phyloP scores from a whole-genome alignment of 2,113 vertebrate genomes.

The Dasypus novemcinctus region DNA sequence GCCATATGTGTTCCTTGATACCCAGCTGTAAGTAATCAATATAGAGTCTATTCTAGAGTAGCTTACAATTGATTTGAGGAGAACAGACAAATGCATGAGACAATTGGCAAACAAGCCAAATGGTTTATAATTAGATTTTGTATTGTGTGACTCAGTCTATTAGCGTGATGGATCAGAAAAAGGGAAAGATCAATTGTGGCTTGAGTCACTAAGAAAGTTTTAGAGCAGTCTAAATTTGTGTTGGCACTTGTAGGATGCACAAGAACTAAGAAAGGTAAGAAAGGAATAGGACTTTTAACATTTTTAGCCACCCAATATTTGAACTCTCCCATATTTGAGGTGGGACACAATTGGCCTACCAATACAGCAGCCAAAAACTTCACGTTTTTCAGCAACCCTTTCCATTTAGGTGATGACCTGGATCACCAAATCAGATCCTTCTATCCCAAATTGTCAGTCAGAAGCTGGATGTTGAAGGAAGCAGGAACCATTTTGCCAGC shows the following conservation, averaged over 20 bases:
- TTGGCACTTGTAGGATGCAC: neutral
- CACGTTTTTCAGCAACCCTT: neutral
- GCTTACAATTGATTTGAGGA: conserved; percentile 10
- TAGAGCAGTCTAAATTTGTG: neutral
- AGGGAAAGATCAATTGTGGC: neutral
- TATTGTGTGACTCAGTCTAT: conserved; percentile 26
- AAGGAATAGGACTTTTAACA: neutral
- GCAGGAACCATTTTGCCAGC: neutral
- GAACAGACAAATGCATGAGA: neutral
- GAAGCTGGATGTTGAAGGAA: neutral
- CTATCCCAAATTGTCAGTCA: neutral
- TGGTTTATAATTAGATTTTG: conserved; percentile 55
- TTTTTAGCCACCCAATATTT: neutral
- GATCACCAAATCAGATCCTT: neutral
- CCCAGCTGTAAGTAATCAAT: neutral
- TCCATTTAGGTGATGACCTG: neutral
- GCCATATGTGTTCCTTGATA: neutral
- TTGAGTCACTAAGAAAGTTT: conserved; percentile 36
- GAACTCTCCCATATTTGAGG: neutral
- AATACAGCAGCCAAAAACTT: neutral
- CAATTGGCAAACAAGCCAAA: conserved; percentile 2
- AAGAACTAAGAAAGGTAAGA: neutral
- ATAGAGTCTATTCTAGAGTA: neutral
- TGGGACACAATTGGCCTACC: neutral
- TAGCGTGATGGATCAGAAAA: conserved; percentile 8